Conservation (phyloP, 2,888 invertebrate species). For the Belgica antarctica region DNA sequence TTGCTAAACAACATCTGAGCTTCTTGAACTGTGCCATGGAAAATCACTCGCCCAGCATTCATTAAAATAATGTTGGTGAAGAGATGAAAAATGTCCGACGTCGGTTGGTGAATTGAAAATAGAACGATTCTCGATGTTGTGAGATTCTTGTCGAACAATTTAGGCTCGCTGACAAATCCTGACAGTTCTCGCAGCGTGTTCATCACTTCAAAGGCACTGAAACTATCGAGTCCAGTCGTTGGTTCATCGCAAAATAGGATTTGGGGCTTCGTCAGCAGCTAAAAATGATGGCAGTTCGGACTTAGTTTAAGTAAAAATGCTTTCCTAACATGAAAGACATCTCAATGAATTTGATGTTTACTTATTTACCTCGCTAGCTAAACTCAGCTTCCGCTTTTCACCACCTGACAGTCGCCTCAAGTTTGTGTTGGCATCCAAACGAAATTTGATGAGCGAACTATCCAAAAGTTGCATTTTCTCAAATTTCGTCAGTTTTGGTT, state of each 20-base stretch:
- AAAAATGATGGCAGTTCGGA: conserved; percentile 50
- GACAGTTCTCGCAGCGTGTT: conserved; percentile 66
- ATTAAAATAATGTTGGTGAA: conserved; percentile 78
- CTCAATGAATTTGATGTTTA: neutral
- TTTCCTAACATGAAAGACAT: neutral
- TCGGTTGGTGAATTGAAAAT: conserved; percentile 89
- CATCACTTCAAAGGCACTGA: conserved; percentile 78
- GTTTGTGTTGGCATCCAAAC: conserved; percentile 69
- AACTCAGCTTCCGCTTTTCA: conserved; percentile 78
- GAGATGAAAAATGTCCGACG: conserved; percentile 77
- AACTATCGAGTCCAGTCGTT: conserved; percentile 89
- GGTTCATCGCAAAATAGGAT: conserved; percentile 92
- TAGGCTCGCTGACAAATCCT: conserved; percentile 55
- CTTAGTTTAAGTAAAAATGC: neutral
- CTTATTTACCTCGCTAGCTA: conserved; percentile 74
- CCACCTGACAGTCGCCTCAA: conserved; percentile 83
- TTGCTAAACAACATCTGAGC: conserved; percentile 69
- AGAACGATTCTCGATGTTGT: conserved; percentile 66
- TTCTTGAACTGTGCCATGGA: conserved; percentile 70
- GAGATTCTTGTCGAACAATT: neutral
- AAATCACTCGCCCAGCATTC: conserved; percentile 74
- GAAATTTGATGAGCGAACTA: conserved; percentile 60
- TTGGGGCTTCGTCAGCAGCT: conserved; percentile 80
- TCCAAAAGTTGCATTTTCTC: conserved; percentile 6
- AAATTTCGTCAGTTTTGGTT: conserved; percentile 49